Conservation (phyloP, 2,113 vertebrate species). For the Melozone crissalis region DNA sequence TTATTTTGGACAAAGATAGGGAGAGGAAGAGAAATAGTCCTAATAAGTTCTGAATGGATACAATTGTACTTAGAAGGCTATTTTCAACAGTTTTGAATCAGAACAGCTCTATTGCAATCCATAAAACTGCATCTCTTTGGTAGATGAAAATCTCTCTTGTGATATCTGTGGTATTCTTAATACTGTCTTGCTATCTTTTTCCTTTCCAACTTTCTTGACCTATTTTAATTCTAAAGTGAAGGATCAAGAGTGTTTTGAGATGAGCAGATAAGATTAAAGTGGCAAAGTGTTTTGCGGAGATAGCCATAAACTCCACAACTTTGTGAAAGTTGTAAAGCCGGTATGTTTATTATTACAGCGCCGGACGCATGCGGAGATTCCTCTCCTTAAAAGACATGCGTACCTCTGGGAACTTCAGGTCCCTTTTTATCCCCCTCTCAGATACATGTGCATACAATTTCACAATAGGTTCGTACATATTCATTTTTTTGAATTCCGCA, state of each 20-base stretch:
- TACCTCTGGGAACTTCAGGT: too few relatives aligned
- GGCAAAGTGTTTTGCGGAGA: background rate
- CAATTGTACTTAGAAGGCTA: background rate
- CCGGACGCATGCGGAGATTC: too few relatives aligned
- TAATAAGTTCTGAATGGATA: background rate
- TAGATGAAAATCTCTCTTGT: background rate
- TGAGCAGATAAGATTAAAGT: background rate
- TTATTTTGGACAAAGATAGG: background rate
- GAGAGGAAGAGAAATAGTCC: background rate
- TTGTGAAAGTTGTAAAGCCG: too few relatives aligned
- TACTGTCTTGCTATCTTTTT: background rate
- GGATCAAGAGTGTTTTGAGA: slow-evolving; percentile 4
- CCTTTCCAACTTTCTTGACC: background rate
- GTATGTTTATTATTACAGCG: too few relatives aligned
- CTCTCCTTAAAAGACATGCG: too few relatives aligned
- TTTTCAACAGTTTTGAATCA: background rate
- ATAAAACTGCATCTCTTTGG: background rate
- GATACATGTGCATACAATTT: too few relatives aligned
- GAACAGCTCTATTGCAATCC: background rate
- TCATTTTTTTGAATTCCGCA: too few relatives aligned
- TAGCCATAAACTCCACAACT: too few relatives aligned
- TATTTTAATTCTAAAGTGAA: background rate
- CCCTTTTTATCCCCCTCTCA: too few relatives aligned
- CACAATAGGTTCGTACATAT: too few relatives aligned
- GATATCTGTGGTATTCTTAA: background rate